Conservation (phyloP, 2,113 vertebrate species). For the Hiodon alosoides region DNA sequence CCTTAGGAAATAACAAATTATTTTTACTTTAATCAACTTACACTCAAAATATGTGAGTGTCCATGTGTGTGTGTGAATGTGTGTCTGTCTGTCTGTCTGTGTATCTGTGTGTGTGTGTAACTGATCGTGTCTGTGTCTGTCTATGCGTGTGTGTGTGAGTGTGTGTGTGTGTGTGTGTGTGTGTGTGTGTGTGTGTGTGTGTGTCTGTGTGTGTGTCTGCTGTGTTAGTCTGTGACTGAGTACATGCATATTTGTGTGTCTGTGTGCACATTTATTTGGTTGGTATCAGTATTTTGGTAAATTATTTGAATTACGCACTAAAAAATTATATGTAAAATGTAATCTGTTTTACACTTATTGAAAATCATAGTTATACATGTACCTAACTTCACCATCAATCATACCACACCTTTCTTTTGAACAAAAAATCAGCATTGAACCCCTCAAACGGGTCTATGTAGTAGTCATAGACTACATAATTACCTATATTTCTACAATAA, state of each 20-base stretch:
- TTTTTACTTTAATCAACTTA: constrained; percentile 93
- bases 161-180: constrained; percentile 2
- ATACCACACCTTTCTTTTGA: too few species aligned
- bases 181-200: not conserved
- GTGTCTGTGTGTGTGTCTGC: not conserved
- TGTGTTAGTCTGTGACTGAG: not conserved
- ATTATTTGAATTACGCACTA: too few species aligned
- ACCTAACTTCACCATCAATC: too few species aligned
- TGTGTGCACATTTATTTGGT: not conserved
- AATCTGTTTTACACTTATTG: too few species aligned
- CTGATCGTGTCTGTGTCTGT: too few species aligned
- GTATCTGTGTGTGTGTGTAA: not conserved
- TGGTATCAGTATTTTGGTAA: too few species aligned
- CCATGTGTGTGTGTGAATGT: not conserved
- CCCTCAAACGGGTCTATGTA: too few species aligned
- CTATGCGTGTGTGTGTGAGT: not conserved
- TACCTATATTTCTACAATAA: constrained; percentile 5
- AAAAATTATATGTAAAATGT: too few species aligned
- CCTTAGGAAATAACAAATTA: constrained; percentile 83
- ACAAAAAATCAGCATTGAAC: too few species aligned
- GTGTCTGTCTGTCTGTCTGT: constrained; percentile 3
- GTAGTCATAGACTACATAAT: not conserved
- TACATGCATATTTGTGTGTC: not conserved
- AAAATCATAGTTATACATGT: too few species aligned
- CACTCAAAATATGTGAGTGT: constrained; percentile 66